phyloP scores from a whole-genome alignment of 2,113 vertebrate species.

The Sinocyclocheilus grahami region DNA sequence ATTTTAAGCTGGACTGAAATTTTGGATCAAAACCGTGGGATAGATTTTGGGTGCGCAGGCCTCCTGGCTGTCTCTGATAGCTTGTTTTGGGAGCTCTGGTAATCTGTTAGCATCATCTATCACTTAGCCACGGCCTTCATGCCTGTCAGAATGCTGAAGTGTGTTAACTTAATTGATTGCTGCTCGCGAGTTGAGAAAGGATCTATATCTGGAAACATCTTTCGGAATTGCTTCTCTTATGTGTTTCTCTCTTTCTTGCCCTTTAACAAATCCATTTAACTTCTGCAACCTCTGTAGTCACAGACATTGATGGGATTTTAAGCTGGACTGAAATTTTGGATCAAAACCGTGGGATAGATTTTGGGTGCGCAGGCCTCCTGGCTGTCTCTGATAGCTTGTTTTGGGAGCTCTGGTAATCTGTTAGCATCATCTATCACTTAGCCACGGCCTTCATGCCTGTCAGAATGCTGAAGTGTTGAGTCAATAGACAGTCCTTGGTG shows the following conservation, averaged over 20 bases:
- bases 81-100: slow-evolving; percentile 42
- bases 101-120: slow-evolving; percentile 50
- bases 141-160: slow-evolving; percentile 48
- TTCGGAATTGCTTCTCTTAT: slow-evolving; percentile 15
- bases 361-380: neutral
- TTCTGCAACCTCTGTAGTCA: slow-evolving; percentile 42
- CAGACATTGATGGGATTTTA: slow-evolving; percentile 47
- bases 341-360: slow-evolving; percentile 29
- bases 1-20: slow-evolving; percentile 37
- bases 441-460: slow-evolving; percentile 50
- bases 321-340: slow-evolving; percentile 33
- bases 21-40: slow-evolving; percentile 34
- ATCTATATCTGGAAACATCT: slow-evolving; percentile 34
- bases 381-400: slow-evolving; percentile 40
- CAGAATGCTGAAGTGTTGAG: slow-evolving; percentile 43
- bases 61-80: slow-evolving; percentile 25
- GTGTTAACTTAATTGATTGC: slow-evolving; percentile 47
- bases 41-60: neutral
- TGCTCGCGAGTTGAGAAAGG: neutral
- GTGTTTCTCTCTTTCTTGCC: slow-evolving; percentile 17
- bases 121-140: slow-evolving; percentile 48
- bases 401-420: slow-evolving; percentile 41
- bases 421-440: slow-evolving; percentile 51
- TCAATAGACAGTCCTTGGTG: slow-evolving; percentile 56
- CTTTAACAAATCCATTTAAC: slow-evolving; percentile 47